These are phyloP conservation scores for Drosophila setosimentum DNA, from an alignment of 2,888 invertebrate species.

Conservation along the genomic window DNA sequence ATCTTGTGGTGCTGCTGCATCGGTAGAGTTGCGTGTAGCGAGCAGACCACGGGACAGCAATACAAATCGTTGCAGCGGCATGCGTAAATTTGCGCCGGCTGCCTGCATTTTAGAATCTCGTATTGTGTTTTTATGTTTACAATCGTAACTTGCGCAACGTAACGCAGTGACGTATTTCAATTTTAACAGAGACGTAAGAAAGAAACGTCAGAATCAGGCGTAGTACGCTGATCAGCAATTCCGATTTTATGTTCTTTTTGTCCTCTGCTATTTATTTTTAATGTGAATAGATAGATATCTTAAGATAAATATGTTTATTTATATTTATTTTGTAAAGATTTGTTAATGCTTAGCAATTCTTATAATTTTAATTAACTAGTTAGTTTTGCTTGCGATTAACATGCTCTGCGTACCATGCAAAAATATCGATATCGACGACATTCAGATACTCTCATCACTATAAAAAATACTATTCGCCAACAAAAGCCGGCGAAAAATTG, in stretches of 20 bases:
- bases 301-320: background rate
- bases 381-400: background rate
- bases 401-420: background rate
- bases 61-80: conserved; percentile 2
- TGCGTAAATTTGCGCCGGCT: conserved; percentile 3
- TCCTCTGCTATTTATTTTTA: background rate
- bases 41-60: conserved; percentile 6
- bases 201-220: background rate
- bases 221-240: conserved; percentile 16
- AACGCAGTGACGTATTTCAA: background rate
- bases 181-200: conserved; percentile 9
- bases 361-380: background rate
- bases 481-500: conserved; percentile 49
- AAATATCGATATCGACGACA: conserved; percentile 18
- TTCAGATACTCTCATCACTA: conserved; percentile 25
- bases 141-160: conserved; percentile 28
- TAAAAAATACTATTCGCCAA: conserved; percentile 19
- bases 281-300: too few species aligned
- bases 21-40: conserved; percentile 12
- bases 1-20: background rate
- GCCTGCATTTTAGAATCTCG: conserved; percentile 23
- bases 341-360: background rate
- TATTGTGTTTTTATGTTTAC: conserved; percentile 29
- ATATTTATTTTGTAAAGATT: background rate
- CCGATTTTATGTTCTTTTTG: background rate